Conservation (phyloP, 2,113 vertebrate species). For the Motacilla alba region DNA sequence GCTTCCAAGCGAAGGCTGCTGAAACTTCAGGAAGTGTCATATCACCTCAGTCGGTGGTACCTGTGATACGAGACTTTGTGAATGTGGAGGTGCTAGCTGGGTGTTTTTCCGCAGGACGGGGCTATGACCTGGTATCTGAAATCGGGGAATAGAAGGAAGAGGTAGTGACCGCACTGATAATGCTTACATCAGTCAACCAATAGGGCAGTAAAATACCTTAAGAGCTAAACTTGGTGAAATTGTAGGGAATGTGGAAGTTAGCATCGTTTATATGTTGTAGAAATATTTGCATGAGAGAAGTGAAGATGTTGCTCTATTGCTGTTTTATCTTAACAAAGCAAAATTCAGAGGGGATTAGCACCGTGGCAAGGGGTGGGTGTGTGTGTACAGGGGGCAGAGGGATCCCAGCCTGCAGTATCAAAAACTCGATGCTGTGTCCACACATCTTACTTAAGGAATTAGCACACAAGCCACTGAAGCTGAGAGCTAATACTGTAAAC, state of each 20-base stretch:
- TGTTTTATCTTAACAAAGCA: not conserved
- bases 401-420: not conserved
- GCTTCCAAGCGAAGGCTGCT: not conserved
- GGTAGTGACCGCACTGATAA: accelerated
- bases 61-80: accelerated
- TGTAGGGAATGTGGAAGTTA: not conserved
- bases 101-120: not conserved
- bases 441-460: not conserved
- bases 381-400: accelerated
- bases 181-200: not conserved
- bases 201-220: not conserved
- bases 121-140: accelerated
- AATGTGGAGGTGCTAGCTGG: accelerated
- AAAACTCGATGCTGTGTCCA: accelerated
- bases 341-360: not conserved
- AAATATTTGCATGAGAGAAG: not conserved
- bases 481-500: accelerated
- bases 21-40: too few relatives aligned
- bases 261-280: not conserved
- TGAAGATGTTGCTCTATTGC: not conserved
- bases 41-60: accelerated
- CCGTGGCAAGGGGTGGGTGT: accelerated
- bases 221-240: not conserved
- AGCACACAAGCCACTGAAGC: accelerated
- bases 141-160: not conserved